Base-by-base conservation (phyloP, 2,113 vertebrate genomes). In the Mus spicilegus region DNA sequence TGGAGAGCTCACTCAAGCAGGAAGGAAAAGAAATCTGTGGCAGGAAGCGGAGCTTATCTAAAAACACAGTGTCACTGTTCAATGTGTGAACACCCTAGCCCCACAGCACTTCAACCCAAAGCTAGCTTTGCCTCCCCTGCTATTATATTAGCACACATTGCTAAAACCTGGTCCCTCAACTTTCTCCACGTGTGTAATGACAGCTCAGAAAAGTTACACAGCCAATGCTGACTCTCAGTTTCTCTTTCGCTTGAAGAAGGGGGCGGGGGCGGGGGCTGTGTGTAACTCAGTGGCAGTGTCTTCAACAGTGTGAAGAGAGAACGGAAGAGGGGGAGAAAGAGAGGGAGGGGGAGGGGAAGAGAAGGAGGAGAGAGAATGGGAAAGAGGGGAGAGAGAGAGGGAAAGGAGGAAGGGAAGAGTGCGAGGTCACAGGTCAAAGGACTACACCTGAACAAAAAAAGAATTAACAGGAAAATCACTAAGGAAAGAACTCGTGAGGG, bases 21-120 rank as follows among this genome's bases (percentile, higher is more conserved):
- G 93, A 97, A 97, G 97, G 97, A 97, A 98, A 92, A 90, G 28
- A 61, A 93, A 96, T 97, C 90, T 90, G 98, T 77, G 96, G 33
- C 92, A 98, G 98, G 96, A 97, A 98, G 84, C 77, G n/a, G 39
- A 84, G 93, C 80, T 96, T 95, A 94, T 96, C 96, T 93, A 80
- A 95, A 97, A 96, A 90, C 94, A 80, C 11, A 76, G 87, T 49
- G 51, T 93, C 85, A 69, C 93, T 56, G 88, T 81, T 88, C 46
- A 77, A 56, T 39, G 61, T 69, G 75, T 75, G 54, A 81, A 86
- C 87, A 61, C 70, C n/a, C 14, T 75, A 72, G 92, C 80, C 92
- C 58, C 58, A 72, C 69, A 95, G 69, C 65, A 72, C 65, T 87
- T 93, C 82, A 42, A 90, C 88, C 81, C 94, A 39, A 85, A 89